Conservation (phyloP, 2,888 invertebrate genomes). For the Allophyes oxyacanthae region DNA sequence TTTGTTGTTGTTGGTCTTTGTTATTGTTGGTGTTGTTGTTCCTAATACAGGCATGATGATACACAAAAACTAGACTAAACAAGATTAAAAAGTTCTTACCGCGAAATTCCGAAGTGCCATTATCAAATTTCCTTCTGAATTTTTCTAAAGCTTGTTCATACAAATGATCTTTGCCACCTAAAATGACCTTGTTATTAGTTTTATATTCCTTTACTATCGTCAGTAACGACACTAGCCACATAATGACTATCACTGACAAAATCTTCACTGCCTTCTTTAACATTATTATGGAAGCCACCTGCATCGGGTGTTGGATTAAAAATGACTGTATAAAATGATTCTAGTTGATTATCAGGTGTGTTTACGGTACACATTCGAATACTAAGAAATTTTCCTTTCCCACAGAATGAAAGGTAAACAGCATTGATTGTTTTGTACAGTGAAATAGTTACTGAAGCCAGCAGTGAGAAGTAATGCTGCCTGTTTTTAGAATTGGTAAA, state of each 20-base stretch:
- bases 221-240: constrained; percentile 68
- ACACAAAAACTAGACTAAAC: no score
- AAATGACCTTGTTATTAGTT: constrained; percentile 32
- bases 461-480: constrained; percentile 39
- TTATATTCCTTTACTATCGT: constrained; percentile 61
- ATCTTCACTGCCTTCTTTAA: constrained; percentile 47
- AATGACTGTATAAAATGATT: constrained; percentile 10
- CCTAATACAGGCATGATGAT: no score
- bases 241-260: constrained; percentile 54
- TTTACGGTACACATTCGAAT: constrained; percentile 55
- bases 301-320: constrained; percentile 8
- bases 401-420: constrained; percentile 57
- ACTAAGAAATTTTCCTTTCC: constrained; percentile 58
- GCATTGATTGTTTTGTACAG: constrained; percentile 61
- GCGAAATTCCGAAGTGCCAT: constrained; percentile 52
- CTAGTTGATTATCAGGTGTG: neutral
- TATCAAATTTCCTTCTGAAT: constrained; percentile 50
- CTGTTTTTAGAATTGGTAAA: constrained; percentile 16
- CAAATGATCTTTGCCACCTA: constrained; percentile 29
- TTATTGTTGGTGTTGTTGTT: no score
- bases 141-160: constrained; percentile 57
- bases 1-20: no score
- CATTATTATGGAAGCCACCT: constrained; percentile 29
- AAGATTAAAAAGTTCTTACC: constrained; percentile 40
- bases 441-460: constrained; percentile 54